These are phyloP conservation scores for Speoplatyrhinus poulsoni DNA, from an alignment of 2,113 vertebrate species.

Conservation along the genomic window DNA sequence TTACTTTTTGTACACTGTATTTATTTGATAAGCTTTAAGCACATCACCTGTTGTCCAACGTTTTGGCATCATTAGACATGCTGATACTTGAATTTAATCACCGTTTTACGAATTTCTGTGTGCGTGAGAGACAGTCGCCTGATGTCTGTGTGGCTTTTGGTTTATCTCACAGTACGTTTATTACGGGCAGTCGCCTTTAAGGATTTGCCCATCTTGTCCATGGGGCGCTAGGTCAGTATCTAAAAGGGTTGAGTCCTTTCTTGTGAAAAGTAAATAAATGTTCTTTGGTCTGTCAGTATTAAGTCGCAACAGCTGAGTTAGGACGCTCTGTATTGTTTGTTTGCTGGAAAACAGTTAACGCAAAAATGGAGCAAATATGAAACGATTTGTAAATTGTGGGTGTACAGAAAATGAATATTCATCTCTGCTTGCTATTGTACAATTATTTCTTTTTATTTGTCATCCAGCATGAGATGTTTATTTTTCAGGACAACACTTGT, in stretches of 20 bases:
- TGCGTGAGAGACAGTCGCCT: slow-evolving; percentile 12
- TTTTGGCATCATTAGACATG: slow-evolving; percentile 35
- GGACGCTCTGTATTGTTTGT: slow-evolving; percentile 16
- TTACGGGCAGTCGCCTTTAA: slow-evolving; percentile 3
- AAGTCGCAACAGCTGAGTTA: slow-evolving; percentile 3
- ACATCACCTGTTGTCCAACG: slow-evolving; percentile 50
- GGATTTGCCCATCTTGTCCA: neutral
- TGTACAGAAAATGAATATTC: slow-evolving; percentile 73
- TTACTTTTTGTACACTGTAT: slow-evolving; percentile 67
- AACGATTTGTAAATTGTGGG: slow-evolving; percentile 66
- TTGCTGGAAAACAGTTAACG: slow-evolving; percentile 13
- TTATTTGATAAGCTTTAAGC: slow-evolving; percentile 67
- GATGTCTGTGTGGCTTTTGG: slow-evolving; percentile 13
- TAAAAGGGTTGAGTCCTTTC: neutral
- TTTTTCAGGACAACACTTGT: slow-evolving; percentile 91
- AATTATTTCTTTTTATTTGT: slow-evolving; percentile 82
- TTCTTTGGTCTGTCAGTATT: neutral
- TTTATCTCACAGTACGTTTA: slow-evolving; percentile 20
- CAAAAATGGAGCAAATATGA: slow-evolving; percentile 25
- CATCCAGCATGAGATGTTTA: slow-evolving; percentile 97
- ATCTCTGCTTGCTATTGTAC: slow-evolving; percentile 81
- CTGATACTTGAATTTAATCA: slow-evolving; percentile 59
- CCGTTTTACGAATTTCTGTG: slow-evolving; percentile 31
- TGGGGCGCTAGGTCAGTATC: neutral
- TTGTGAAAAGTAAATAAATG: slow-evolving; percentile 10